Conservation (phyloP, 2,888 invertebrate genomes). For the Embidobia sp. region DNA sequence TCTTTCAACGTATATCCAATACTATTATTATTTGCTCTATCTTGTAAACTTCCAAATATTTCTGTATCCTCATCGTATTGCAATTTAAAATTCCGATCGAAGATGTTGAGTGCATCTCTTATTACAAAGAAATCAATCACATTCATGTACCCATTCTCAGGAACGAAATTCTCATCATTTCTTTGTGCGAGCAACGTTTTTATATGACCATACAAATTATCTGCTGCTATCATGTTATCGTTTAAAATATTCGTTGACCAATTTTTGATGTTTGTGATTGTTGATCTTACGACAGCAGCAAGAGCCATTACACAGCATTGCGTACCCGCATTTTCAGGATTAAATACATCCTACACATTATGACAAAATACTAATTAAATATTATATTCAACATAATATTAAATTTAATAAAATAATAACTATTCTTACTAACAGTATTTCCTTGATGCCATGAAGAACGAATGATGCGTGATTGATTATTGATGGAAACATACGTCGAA, state of each 20-base stretch:
- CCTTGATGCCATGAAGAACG: conserved; percentile 28
- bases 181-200: background rate
- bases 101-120: conserved; percentile 15
- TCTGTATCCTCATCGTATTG: conserved; percentile 8
- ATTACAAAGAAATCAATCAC: conserved; percentile 14
- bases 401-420: background rate
- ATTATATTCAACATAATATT: conserved; percentile 4
- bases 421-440: conserved; percentile 2
- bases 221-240: conserved; percentile 22
- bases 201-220: conserved; percentile 20
- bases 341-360: conserved; percentile 18
- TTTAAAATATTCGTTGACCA: conserved; percentile 17
- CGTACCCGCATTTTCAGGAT: conserved; percentile 1
- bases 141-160: conserved; percentile 9
- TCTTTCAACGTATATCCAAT: conserved; percentile 13
- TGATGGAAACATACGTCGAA: conserved; percentile 2
- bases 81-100: conserved; percentile 1
- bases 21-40: conserved; percentile 4
- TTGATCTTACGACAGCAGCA: conserved; percentile 11
- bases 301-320: conserved; percentile 36
- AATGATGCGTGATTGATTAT: conserved; percentile 8
- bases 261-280: background rate
- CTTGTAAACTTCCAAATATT: conserved; percentile 16
- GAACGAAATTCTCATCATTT: background rate
- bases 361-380: background rate